Conservation (phyloP, 2,113 vertebrate species). For the Anolis sagrei region DNA sequence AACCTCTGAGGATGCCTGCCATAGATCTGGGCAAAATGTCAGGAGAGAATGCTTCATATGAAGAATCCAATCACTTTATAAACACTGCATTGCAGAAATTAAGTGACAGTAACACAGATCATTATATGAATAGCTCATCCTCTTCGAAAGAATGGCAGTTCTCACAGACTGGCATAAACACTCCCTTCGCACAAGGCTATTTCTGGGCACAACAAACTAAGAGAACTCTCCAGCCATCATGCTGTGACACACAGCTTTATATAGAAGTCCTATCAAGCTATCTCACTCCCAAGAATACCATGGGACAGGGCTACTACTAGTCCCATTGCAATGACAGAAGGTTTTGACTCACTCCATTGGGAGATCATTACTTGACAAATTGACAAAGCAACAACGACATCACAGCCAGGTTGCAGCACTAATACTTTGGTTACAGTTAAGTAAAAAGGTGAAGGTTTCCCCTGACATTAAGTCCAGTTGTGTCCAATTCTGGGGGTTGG, state of each 20-base stretch:
- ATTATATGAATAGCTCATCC: constrained; percentile 13
- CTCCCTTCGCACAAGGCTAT: constrained; percentile 40
- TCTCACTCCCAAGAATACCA: too few species aligned
- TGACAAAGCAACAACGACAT: too few species aligned
- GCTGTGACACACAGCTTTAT: not conserved
- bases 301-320: not conserved
- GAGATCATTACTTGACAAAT: not conserved
- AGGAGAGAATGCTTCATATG: too few species aligned
- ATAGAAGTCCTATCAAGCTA: not conserved
- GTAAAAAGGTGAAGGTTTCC: too few species aligned
- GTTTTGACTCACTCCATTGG: not conserved
- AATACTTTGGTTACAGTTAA: too few species aligned
- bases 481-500: too few species aligned
- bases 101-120: constrained; percentile 3
- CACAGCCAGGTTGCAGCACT: too few species aligned
- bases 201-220: not conserved
- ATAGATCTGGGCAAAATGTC: too few species aligned
- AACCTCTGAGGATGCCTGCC: too few species aligned
- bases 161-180: constrained; percentile 28
- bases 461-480: too few species aligned
- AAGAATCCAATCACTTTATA: not conserved
- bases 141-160: not conserved
- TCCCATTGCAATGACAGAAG: not conserved
- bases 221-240: constrained; percentile 32
- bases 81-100: not conserved